These are phyloP conservation scores for Phyllostomus discolor DNA, from an alignment of 2,113 vertebrate genomes.

Conservation along the genomic window DNA sequence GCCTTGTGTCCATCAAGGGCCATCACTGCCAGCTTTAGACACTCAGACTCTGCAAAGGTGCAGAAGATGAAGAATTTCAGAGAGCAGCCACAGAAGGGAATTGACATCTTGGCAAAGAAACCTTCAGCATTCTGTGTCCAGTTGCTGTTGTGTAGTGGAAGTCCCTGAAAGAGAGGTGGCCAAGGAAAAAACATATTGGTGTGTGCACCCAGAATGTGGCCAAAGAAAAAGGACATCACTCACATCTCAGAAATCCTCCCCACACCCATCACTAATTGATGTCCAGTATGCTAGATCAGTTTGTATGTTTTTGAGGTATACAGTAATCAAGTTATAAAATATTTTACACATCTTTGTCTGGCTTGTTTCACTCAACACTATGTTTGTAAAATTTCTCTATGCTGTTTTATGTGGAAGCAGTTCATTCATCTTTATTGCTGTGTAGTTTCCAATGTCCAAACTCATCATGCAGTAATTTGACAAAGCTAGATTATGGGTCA, in stretches of 20 bases:
- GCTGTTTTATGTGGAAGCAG: neutral
- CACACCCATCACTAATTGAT: neutral
- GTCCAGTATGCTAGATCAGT: no score
- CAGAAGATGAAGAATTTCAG: neutral
- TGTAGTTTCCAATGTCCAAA: neutral
- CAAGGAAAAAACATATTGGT: constrained; percentile 3
- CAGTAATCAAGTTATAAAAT: neutral
- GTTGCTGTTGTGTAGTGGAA: neutral
- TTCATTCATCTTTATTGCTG: neutral
- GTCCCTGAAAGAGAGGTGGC: constrained; percentile 27
- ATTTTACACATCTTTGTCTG: neutral
- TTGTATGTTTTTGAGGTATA: neutral
- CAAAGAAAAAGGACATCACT: neutral
- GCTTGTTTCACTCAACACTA: no score
- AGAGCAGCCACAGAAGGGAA: neutral
- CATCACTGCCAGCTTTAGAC: neutral
- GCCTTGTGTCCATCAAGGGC: neutral
- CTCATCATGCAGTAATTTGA: neutral
- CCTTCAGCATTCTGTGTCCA: neutral
- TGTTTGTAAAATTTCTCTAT: neutral
- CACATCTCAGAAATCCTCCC: neutral
- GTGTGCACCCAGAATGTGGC: neutral
- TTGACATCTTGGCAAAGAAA: neutral
- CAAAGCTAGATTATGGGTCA: neutral
- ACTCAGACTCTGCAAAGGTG: neutral